Percentiles rank a stretch among this genome's conserved stretches.
phyloP scores from a whole-genome alignment of 1,140 invertebrate species.

The Aphaenogaster ashmeadi region DNA sequence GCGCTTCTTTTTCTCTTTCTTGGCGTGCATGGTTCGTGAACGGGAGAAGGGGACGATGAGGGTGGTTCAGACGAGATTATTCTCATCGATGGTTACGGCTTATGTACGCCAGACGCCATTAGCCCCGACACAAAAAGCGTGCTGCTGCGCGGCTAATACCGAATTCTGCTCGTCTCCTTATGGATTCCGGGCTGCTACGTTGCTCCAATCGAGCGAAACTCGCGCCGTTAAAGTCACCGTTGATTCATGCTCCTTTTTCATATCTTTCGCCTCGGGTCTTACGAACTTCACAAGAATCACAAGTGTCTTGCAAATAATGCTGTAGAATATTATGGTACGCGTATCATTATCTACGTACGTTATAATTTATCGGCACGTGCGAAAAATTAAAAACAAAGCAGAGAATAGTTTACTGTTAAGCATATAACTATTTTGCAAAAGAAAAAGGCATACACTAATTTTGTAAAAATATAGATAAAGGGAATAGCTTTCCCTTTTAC shows the following conservation, averaged over 20 bases:
- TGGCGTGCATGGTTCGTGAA: not conserved
- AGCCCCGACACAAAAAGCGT: conserved; percentile 43
- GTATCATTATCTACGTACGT: not conserved
- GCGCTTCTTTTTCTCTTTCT: not conserved
- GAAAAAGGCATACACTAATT: not conserved
- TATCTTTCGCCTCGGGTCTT: conserved; percentile 11
- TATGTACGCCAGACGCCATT: conserved; percentile 63
- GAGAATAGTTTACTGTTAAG: not conserved
- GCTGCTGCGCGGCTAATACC: conserved; percentile 28
- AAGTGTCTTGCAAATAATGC: conserved; percentile 29
- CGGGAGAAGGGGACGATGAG: not conserved
- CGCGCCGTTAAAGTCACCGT: conserved; percentile 47
- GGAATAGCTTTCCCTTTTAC: not conserved
- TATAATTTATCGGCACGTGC: not conserved
- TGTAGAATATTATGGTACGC: not conserved
- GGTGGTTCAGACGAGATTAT: conserved; percentile 56
- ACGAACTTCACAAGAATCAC: not conserved
- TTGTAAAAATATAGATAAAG: not conserved
- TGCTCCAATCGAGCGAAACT: not conserved
- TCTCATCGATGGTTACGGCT: conserved; percentile 66
- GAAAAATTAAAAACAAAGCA: not conserved
- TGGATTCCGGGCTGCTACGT: conserved; percentile 20
- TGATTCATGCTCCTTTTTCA: conserved; percentile 31
- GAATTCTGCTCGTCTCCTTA: conserved; percentile 46
- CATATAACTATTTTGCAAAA: not conserved